Percentiles rank a stretch among this genome's conserved stretches.
phyloP scores from a whole-genome alignment of 2,888 invertebrate species.

The Drosophila diplacantha region DNA sequence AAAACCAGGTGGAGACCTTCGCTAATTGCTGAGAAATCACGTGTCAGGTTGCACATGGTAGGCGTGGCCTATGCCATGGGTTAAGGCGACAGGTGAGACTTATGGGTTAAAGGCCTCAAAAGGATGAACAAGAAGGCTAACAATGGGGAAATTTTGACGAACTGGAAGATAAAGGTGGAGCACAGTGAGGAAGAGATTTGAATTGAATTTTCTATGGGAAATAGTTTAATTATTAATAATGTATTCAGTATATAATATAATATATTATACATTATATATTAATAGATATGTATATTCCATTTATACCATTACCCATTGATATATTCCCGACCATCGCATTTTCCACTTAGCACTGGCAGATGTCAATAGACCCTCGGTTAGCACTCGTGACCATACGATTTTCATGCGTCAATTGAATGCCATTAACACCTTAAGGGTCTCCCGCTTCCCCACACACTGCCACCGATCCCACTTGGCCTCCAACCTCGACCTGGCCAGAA shows the following conservation, averaged over 20 bases:
- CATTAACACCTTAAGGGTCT: conserved; percentile 30
- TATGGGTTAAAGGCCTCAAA: background rate
- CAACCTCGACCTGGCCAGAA: conserved; percentile 17
- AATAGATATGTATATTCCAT: too few relatives aligned
- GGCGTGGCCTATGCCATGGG: conserved; percentile 10
- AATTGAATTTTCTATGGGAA: background rate
- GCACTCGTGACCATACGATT: conserved; percentile 13
- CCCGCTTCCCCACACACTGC: background rate
- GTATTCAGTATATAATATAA: too few relatives aligned
- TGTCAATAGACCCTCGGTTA: background rate
- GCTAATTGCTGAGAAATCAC: conserved; percentile 62
- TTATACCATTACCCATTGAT: background rate
- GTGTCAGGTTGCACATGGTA: conserved; percentile 35
- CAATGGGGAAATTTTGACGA: background rate
- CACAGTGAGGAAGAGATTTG: background rate
- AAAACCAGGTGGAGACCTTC: conserved; percentile 17
- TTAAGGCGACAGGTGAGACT: conserved; percentile 24
- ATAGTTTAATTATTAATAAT: background rate
- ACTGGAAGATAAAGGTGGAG: background rate
- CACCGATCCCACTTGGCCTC: conserved; percentile 15
- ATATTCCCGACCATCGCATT: background rate
- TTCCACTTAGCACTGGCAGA: conserved; percentile 4
- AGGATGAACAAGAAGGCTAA: conserved; percentile 7
- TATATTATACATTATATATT: too few relatives aligned
- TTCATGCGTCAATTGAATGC: conserved; percentile 14